phyloP scores from a whole-genome alignment of 2,113 vertebrate genomes.

The Poicephalus meyeri region DNA sequence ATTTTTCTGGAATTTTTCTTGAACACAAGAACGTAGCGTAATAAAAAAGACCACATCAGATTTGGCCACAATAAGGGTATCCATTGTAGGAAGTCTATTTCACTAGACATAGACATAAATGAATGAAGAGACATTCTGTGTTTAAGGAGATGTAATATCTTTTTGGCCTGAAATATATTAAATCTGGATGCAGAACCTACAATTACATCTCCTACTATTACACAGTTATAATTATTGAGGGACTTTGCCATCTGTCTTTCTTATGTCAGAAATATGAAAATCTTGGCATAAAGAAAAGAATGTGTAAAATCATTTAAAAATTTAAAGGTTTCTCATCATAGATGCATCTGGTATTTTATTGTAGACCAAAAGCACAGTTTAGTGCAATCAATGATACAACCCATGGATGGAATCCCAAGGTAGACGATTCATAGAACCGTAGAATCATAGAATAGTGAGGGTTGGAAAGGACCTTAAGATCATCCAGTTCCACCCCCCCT shows the following conservation, averaged over 20 bases:
- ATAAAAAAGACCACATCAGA: background rate
- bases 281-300: background rate
- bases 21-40: background rate
- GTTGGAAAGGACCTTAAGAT: too few relatives aligned
- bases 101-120: background rate
- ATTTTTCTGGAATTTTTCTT: background rate
- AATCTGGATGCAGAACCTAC: background rate
- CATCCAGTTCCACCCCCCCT: too few relatives aligned
- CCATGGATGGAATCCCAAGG: background rate
- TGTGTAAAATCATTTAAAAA: background rate
- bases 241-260: background rate
- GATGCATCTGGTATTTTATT: background rate
- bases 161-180: background rate
- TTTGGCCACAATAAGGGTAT: background rate
- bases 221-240: slow-evolving; percentile 35
- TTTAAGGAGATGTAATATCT: background rate
- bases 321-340: background rate
- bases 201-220: background rate
- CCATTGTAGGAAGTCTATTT: background rate
- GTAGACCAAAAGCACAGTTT: background rate
- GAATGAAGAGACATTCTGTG: background rate
- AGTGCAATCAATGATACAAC: background rate
- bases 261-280: background rate
- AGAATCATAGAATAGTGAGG: too few relatives aligned
- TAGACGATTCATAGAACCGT: background rate